Evolutionary conservation across 2,888 invertebrate species (phyloP), one percentile per base, ranked within the genome.

Genomic region (Liodrosophila aerea): DNA sequence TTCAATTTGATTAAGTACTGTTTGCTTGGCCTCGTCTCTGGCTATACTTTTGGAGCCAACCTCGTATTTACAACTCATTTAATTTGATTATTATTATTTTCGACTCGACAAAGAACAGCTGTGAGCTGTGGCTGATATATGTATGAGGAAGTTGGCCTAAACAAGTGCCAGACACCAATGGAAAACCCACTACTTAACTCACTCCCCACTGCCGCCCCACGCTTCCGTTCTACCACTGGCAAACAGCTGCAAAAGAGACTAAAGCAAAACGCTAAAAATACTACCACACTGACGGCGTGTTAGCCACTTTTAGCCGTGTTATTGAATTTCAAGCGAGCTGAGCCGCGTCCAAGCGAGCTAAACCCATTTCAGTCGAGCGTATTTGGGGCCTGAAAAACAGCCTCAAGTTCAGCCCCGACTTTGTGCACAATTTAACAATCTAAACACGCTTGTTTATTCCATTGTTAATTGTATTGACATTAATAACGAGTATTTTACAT

Each of bases 291-390:
- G 47, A 16, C 53, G 36, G 44, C 34, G n/a, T 45, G 61, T 22
- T 61, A 45, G 34, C 46, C 22, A 33, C 13, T 43, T 22, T 46
- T 65, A 65, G 66, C 76, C 76, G 83, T 53, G 76, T 80, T 80
- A 83, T 77, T 77, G 80, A 77, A 73, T 73, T 77, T 60, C 76
- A 64, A 78, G 83, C 22, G 40, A 15, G 41, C 34, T 34, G 27
- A 37, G 58, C 59, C 33, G n/a, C n/a, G n/a, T n/a, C n/a, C n/a
- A 29, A 53, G 29, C 39, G 43, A 11, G 22, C n/a, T n/a, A n/a
- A n/a, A n/a, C n/a, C n/a, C n/a, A n/a, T 22, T 22, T 22, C 22
- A 22, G 63, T 41, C 52, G 16, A 46, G 12, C 15, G 8, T 5
- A 16, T 44, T 39, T 39, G n/a, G n/a, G n/a, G n/a, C n/a, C n/a